Percentiles rank a stretch among this genome's conserved stretches.
Evolutionary conservation across 2,888 invertebrate genomes (phyloP).

Genomic region (Morinoia aosen): DNA sequence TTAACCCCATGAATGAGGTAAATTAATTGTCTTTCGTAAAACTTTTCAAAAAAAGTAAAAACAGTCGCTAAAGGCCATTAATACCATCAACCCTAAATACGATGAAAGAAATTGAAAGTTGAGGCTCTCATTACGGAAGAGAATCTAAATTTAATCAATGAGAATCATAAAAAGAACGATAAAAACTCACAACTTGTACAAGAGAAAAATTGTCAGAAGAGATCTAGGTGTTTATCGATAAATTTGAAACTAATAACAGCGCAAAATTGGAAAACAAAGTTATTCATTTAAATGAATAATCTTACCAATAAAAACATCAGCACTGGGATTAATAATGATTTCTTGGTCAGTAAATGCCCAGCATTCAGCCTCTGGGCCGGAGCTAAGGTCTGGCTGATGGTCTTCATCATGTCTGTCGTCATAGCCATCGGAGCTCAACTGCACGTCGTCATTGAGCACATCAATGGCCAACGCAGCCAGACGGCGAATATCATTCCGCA

Average conservation of each 20-base stretch:
- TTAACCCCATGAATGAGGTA: no score
- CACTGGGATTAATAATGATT: constrained; percentile 8
- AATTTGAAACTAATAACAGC: background rate
- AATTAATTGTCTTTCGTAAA: no score
- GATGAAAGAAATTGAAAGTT: no score
- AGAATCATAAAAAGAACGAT: background rate
- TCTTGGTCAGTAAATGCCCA: constrained; percentile 37
- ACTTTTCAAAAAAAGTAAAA: no score
- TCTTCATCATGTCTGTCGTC: background rate
- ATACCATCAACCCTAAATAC: no score
- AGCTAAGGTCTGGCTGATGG: background rate
- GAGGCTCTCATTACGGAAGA: background rate
- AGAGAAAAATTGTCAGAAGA: background rate
- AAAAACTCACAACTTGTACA: background rate
- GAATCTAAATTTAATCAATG: background rate
- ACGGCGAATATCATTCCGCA: background rate
- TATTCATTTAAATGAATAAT: background rate
- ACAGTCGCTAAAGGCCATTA: no score
- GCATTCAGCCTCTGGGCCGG: background rate
- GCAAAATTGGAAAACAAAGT: background rate
- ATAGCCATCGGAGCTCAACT: background rate
- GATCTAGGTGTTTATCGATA: background rate
- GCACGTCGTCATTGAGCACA: background rate
- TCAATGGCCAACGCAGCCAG: background rate
- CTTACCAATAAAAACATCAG: constrained; percentile 40